Evolutionary conservation across 92 coral and sea anemone genomes (phyloP), one percentile per base, ranked within the genome.

Genomic region (Siderastrea radians): DNA sequence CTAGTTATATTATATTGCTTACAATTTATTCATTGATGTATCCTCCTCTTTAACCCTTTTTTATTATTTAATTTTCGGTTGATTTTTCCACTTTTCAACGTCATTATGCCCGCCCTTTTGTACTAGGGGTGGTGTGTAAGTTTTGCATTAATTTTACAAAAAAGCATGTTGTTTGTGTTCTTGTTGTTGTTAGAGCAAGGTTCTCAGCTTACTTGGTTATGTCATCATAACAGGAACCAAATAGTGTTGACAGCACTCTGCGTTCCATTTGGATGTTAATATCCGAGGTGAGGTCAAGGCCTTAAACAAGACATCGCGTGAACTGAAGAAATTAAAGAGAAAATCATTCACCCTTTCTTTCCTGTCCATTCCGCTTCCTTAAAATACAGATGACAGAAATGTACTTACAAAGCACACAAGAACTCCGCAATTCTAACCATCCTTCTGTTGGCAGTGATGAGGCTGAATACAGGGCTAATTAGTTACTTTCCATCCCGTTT

Each of bases 121-220:
- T n/a, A n/a, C n/a, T n/a, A n/a, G n/a, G n/a, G n/a, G 57, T 85
- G 74, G 68, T 76, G 88, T 49, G 84, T 77, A 59, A 69, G 77
- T 62, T 67, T 89, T 1, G 89, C 85, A 49, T 89, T 77, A 16
- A 81, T 73, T 43, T 77, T 89, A 77, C 89, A 5, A 67, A 14
- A 5, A 14, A 5, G 6, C 17, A 14, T 67, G 72, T 67, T 4
- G 72, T 67, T 67, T 67, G 17, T 13, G 73, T 68, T 68, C 45
- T 68, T 68, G 45, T 68, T 46, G 73, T 68, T 68, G 73, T 68
- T 68, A 68, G 49, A 68, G 19, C 7, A 68, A 68, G 45, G n/a
- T n/a, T n/a, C n/a, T n/a, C n/a, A n/a, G n/a, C n/a, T n/a, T n/a
- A n/a, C n/a, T n/a, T n/a, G n/a, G n/a, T n/a, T n/a, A n/a, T n/a